Base-by-base conservation (phyloP, 1,140 invertebrate genomes). In the Euwallacea fornicatus region DNA sequence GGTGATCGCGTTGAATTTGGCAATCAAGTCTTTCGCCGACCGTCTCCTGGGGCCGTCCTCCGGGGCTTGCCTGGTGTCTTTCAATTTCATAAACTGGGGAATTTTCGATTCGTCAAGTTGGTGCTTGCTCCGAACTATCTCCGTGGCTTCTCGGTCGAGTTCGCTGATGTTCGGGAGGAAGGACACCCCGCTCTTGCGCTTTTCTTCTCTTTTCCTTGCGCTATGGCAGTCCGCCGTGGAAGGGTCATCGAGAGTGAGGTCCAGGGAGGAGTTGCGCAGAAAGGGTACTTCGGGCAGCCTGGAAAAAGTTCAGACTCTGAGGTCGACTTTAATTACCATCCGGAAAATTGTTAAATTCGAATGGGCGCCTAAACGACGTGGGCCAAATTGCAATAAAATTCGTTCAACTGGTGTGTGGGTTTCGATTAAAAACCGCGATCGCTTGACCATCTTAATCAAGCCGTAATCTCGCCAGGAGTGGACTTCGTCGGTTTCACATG, bases 141-240 rank as follows among this genome's bases (percentile, higher is more conserved):
- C 89, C 0, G 87, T 85, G 1, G 91, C 91, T 82, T 93, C 90
- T 76, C 89, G 85, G 79, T 94, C 91, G 21, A 93, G 81, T 77
- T 93, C 90, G 77, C 91, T 93, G 71, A 93, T 92, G 77, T 90
- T 93, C 0, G 89, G 88, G n/a, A 93, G 79, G 66, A 91, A 85
- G 21, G 87, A 89, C 7, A 89, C 78, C 8, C 86, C 86, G 0
- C 87, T 88, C 63, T 83, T 85, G 33, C 88, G 80, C 76, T 89
- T 89, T 8, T 83, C 81, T 2, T 83, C 80, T 42, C 80, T 78
- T 65, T 79, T 79, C 44, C 79, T 79, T 42, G 75, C 75, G 42
- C 79, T 79, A 15, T 76, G 76, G 11, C 7, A 13, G 42, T 47
- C 53, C 7, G 42, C 7, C 0, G 83, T 81, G 44, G 77, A 79